phyloP scores from a whole-genome alignment of 2,113 vertebrate genomes.

The Pseudopipra pipra region DNA sequence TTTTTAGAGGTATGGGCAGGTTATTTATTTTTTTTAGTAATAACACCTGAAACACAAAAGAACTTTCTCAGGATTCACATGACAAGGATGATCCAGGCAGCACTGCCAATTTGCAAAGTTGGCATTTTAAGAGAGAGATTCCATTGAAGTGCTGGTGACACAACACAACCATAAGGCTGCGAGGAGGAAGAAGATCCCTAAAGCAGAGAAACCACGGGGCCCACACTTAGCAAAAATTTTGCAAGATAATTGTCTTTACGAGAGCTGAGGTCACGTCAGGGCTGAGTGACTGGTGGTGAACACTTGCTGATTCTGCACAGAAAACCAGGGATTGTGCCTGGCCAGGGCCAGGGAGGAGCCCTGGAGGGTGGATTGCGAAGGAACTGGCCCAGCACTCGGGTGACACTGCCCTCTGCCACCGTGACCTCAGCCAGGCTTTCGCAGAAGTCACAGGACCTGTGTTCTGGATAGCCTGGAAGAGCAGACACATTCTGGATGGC shows the following conservation, averaged over 20 bases:
- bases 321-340: background rate
- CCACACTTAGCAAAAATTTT: background rate
- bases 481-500: background rate
- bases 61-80: background rate
- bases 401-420: background rate
- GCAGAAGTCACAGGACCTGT: background rate
- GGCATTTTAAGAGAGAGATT: background rate
- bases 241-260: background rate
- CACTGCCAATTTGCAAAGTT: background rate
- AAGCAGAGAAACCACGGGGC: background rate
- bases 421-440: background rate
- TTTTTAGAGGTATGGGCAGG: background rate
- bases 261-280: background rate
- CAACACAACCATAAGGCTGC: background rate
- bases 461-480: background rate
- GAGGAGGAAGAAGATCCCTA: background rate
- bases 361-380: rapidly evolving
- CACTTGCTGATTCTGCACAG: background rate
- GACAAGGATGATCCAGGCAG: background rate
- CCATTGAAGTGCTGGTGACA: background rate
- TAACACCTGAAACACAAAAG: background rate
- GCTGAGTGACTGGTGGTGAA: background rate
- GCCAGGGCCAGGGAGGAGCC: background rate
- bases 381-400: background rate
- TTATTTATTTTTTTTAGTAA: background rate